Evolutionary conservation across 1,140 invertebrate species (phyloP).

Genomic region (Rhagoletis zephyria): DNA sequence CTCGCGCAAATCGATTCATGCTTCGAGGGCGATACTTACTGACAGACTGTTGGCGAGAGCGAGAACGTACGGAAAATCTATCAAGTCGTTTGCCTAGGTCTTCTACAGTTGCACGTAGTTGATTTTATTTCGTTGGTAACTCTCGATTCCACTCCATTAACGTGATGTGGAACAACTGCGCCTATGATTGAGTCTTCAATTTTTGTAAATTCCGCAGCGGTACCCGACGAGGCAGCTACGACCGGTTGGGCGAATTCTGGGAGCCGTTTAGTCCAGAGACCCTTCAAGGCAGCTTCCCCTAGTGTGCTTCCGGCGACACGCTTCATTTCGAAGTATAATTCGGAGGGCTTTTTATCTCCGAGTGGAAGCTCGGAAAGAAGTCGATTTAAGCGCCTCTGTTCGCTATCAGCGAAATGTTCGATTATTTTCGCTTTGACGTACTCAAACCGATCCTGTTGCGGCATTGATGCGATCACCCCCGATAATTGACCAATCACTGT

Average conservation of each 20-base stretch:
- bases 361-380: neutral
- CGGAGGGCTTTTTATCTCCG: constrained; percentile 14
- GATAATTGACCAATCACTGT: too few species aligned
- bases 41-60: neutral
- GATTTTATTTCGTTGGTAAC: neutral
- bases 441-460: too few species aligned
- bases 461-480: too few species aligned
- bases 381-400: neutral
- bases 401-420: too few species aligned
- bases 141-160: neutral
- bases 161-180: neutral
- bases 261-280: neutral
- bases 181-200: constrained; percentile 36
- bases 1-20: neutral
- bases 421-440: too few species aligned
- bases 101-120: neutral
- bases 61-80: neutral
- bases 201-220: constrained; percentile 23
- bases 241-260: constrained; percentile 21
- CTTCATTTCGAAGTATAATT: neutral
- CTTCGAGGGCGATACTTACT: neutral
- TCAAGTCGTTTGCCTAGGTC: constrained; percentile 4
- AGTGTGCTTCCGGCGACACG: too few species aligned
- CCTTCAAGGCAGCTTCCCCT: too few species aligned
- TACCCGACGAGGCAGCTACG: constrained; percentile 33